These are phyloP conservation scores for Biston betularia DNA, from an alignment of 2,888 invertebrate genomes.

Conservation along the genomic window DNA sequence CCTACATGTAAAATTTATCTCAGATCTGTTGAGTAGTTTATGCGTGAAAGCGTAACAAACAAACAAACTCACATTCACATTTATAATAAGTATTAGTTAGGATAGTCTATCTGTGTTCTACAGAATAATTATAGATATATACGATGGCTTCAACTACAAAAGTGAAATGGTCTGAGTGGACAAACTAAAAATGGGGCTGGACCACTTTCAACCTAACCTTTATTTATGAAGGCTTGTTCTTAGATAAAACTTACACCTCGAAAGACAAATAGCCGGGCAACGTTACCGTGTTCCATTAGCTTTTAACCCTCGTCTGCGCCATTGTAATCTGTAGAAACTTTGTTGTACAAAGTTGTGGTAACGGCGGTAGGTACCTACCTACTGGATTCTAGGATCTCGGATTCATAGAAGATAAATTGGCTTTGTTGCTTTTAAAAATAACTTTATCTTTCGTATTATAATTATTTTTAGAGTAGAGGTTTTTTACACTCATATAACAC, in stretches of 20 bases:
- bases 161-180: conserved; percentile 10
- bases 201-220: conserved; percentile 10
- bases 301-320: conserved; percentile 38
- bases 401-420: conserved; percentile 28
- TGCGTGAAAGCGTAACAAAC: too few relatives aligned
- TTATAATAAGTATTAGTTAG: too few relatives aligned
- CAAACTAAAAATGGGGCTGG: conserved; percentile 20
- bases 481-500: background rate
- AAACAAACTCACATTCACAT: too few relatives aligned
- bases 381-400: conserved; percentile 16
- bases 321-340: conserved; percentile 40
- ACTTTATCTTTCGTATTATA: background rate
- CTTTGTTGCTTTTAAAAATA: conserved; percentile 21
- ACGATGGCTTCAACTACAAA: background rate
- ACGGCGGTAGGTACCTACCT: too few relatives aligned
- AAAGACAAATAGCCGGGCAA: conserved; percentile 28
- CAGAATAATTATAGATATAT: too few relatives aligned
- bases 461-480: conserved; percentile 8
- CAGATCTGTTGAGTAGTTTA: too few relatives aligned
- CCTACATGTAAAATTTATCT: too few relatives aligned
- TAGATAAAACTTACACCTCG: conserved; percentile 32
- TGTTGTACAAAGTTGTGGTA: conserved; percentile 27
- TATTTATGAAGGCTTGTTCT: conserved; percentile 30
- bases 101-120: too few relatives aligned
- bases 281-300: conserved; percentile 42